Percentiles rank a stretch among this genome's conserved stretches.
phyloP scores from a whole-genome alignment of 2,888 invertebrate genomes.

The Parochlus steinenii region DNA sequence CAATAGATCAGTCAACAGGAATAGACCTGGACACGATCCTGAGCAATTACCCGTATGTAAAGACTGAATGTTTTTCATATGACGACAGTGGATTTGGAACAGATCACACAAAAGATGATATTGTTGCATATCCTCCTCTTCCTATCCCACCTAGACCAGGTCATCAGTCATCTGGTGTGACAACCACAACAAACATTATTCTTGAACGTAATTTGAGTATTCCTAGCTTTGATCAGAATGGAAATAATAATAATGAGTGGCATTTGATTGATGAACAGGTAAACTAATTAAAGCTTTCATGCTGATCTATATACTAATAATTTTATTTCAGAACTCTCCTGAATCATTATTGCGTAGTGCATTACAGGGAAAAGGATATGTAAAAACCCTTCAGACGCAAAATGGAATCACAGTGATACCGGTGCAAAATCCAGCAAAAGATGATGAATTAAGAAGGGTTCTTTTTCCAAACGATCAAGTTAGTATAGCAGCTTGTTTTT shows the following conservation, averaged over 20 bases:
- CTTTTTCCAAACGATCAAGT: conserved; percentile 32
- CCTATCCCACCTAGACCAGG: conserved; percentile 17
- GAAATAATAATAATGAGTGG: conserved; percentile 70
- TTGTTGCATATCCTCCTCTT: conserved; percentile 19
- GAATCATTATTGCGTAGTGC: conserved; percentile 69
- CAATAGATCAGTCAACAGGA: conserved; percentile 33
- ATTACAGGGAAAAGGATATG: conserved; percentile 57
- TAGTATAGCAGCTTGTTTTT: conserved; percentile 6
- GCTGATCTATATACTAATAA: neutral
- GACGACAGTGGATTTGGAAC: conserved; percentile 63
- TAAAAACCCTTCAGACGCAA: conserved; percentile 28
- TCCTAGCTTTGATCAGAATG: conserved; percentile 31
- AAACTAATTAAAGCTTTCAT: conserved; percentile 11
- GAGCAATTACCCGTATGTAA: conserved; percentile 47
- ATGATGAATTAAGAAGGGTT: conserved; percentile 38
- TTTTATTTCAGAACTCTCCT: conserved; percentile 30
- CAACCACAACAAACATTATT: conserved; percentile 14
- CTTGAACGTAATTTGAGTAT: conserved; percentile 8
- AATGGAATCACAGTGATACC: conserved; percentile 26
- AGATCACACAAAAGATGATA: conserved; percentile 36
- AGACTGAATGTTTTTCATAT: conserved; percentile 55
- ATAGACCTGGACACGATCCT: conserved; percentile 67
- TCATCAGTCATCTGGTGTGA: conserved; percentile 19
- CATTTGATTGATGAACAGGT: conserved; percentile 40
- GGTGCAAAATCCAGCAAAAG: conserved; percentile 32